Percentiles rank a stretch among this genome's conserved stretches.
These are phyloP conservation scores for Megastigmus dorsalis DNA, from an alignment of 2,888 invertebrate genomes.

Conservation along the genomic window DNA sequence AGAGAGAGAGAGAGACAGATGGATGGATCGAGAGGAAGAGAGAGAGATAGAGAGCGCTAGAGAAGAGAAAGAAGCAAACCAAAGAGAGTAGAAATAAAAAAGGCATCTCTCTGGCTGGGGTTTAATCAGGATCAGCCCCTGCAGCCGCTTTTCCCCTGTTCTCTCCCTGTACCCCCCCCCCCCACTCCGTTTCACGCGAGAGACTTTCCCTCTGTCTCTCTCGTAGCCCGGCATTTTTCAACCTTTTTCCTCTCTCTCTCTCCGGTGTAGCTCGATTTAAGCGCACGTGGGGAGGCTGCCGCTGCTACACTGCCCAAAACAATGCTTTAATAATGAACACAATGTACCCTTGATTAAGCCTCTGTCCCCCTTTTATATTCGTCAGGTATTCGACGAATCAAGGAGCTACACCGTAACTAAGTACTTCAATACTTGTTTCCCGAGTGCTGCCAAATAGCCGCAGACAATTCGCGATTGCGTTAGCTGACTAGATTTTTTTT, in stretches of 20 bases:
- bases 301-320: slow-evolving; percentile 56
- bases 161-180: slow-evolving; percentile 44
- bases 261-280: slow-evolving; percentile 23
- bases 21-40: background rate
- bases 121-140: slow-evolving; percentile 67
- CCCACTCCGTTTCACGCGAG: slow-evolving; percentile 42
- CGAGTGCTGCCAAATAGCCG: no score
- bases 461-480: no score
- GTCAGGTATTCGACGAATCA: background rate
- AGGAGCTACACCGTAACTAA: background rate
- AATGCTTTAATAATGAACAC: slow-evolving; percentile 64
- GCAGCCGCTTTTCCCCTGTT: slow-evolving; percentile 54
- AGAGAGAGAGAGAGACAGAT: background rate
- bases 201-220: slow-evolving; percentile 53
- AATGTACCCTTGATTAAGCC: slow-evolving; percentile 63
- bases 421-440: background rate
- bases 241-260: background rate
- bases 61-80: no score
- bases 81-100: slow-evolving; percentile 16
- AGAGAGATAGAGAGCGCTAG: background rate
- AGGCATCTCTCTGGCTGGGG: slow-evolving; percentile 50
- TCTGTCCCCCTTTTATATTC: slow-evolving; percentile 19
- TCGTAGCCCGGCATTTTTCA: slow-evolving; percentile 49
- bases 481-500: no score
- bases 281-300: slow-evolving; percentile 8